These are phyloP conservation scores for Coleophora flavipennella DNA, from an alignment of 2,888 invertebrate species.

Conservation along the genomic window DNA sequence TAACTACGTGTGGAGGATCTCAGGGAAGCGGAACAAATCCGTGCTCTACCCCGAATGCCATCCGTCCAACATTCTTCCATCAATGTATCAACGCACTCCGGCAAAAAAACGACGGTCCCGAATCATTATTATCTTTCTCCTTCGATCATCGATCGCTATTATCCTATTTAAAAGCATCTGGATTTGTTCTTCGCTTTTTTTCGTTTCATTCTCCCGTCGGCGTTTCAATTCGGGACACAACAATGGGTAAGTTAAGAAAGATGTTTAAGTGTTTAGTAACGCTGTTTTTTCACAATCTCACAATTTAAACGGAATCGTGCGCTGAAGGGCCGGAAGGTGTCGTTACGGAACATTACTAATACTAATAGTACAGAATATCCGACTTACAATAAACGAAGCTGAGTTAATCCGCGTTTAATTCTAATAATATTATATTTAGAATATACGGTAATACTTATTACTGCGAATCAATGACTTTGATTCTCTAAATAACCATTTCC, in stretches of 20 bases:
- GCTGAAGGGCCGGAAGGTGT: constrained; percentile 68
- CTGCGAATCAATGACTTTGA: not conserved
- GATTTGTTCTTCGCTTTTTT: constrained; percentile 65
- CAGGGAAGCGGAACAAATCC: constrained; percentile 66
- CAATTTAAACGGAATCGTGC: constrained; percentile 66
- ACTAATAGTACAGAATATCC: constrained; percentile 39
- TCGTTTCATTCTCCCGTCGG: constrained; percentile 52
- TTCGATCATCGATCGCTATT: constrained; percentile 70
- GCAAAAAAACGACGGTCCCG: constrained; percentile 59
- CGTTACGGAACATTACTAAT: constrained; percentile 60
- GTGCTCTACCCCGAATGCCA: constrained; percentile 55
- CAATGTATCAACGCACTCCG: constrained; percentile 41
- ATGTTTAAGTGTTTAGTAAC: constrained; percentile 71
- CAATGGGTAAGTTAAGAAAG: constrained; percentile 68
- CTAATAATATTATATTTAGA: too few species aligned
- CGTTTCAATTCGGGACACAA: constrained; percentile 61
- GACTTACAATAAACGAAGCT: constrained; percentile 29
- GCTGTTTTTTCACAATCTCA: constrained; percentile 69
- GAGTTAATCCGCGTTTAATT: constrained; percentile 23
- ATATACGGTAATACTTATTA: constrained; percentile 13
- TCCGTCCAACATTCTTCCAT: constrained; percentile 48
- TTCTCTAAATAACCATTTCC: constrained; percentile 9
- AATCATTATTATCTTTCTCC: constrained; percentile 69
- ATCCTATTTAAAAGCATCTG: constrained; percentile 70
- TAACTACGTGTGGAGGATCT: constrained; percentile 67